Evolutionary conservation across 2,888 invertebrate species (phyloP).

Genomic region (Drosophila anomalipes): DNA sequence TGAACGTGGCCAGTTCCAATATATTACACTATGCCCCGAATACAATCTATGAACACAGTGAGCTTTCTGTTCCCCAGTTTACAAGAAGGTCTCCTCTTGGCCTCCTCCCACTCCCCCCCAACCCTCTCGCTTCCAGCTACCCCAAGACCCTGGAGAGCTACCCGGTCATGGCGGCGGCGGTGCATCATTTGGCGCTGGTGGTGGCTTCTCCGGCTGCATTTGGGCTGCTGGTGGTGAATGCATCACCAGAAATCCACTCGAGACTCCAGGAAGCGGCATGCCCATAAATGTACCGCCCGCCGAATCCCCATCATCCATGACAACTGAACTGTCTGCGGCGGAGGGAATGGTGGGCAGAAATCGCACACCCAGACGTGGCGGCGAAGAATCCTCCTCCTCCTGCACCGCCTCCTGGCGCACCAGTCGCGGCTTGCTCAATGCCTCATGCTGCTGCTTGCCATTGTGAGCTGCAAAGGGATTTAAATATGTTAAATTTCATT

Average conservation of each 20-base stretch:
- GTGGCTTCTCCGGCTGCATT: constrained; percentile 61
- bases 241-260: constrained; percentile 68
- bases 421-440: constrained; percentile 89
- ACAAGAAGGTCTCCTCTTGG: constrained; percentile 76
- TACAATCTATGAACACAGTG: constrained; percentile 78
- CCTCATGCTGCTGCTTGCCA: constrained; percentile 74
- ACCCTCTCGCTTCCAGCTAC: constrained; percentile 37
- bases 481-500: not conserved
- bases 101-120: constrained; percentile 5
- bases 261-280: constrained; percentile 62
- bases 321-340: constrained; percentile 90
- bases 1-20: constrained; percentile 20
- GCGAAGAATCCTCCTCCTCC: constrained; percentile 88
- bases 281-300: constrained; percentile 55
- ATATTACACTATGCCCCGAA: constrained; percentile 36
- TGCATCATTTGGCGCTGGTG: constrained; percentile 77
- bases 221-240: constrained; percentile 44
- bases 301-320: constrained; percentile 88
- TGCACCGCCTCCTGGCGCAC: constrained; percentile 93
- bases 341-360: constrained; percentile 91
- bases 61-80: constrained; percentile 66
- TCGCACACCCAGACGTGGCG: constrained; percentile 86
- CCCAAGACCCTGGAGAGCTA: constrained; percentile 24
- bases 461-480: constrained; percentile 77
- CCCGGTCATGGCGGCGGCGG: constrained; percentile 82